phyloP scores from a whole-genome alignment of 2,113 vertebrate genomes.

The Clupea harengus region DNA sequence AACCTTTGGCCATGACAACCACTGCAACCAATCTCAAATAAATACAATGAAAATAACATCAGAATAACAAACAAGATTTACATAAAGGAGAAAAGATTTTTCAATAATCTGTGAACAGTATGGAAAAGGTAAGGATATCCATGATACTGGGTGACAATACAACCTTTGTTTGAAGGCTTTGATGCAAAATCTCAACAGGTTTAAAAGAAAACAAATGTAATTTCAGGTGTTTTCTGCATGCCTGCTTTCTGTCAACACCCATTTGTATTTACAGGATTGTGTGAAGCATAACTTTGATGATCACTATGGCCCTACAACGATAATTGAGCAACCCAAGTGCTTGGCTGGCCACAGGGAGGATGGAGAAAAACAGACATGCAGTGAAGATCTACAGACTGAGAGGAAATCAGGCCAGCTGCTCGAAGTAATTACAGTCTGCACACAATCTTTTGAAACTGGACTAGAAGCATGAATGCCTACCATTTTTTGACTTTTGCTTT shows the following conservation, averaged over 20 bases:
- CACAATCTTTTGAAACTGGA: background rate
- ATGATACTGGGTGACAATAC: too few relatives aligned
- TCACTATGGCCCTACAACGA: background rate
- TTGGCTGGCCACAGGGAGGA: background rate
- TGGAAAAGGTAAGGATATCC: background rate
- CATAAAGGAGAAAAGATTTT: background rate
- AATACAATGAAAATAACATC: background rate
- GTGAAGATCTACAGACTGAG: background rate
- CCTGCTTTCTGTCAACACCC: background rate
- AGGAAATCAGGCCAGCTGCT: background rate
- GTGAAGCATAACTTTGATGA: background rate
- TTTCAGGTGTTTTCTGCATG: background rate
- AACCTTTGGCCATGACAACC: background rate
- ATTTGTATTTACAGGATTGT: background rate
- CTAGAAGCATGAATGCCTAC: background rate
- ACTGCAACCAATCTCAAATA: slow-evolving; percentile 3
- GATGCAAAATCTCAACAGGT: background rate
- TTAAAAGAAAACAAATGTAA: background rate
- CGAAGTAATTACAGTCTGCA: background rate
- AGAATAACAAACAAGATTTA: background rate
- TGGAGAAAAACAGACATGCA: background rate
- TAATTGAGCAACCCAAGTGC: background rate
- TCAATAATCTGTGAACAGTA: background rate
- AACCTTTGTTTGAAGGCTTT: background rate
- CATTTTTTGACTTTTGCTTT: background rate